Base-by-base conservation (phyloP, 1,140 invertebrate species). In the Colletes gigas region DNA sequence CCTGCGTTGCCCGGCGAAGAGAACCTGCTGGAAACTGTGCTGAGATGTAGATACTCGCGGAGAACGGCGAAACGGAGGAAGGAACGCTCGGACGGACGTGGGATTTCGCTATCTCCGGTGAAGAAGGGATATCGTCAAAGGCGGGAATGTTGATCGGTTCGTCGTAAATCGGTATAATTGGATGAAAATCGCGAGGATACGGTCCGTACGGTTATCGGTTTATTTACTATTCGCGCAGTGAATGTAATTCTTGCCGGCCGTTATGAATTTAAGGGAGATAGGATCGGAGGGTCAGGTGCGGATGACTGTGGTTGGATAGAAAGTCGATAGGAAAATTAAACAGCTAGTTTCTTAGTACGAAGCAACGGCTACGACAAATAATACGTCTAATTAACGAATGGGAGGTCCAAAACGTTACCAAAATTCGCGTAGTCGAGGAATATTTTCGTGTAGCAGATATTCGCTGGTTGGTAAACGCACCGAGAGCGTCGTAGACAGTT, bases 1-100 rank as follows among this genome's bases (percentile, higher is more conserved):
- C 50, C 50, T 50, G 50, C 50, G 50, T 50, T 50, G 50, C 41
- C 57, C 44, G 44, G 4, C 15, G 68, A 63, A 55, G 71, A 41
- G 54, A 79, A 69, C 50, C 55, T 41, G 73, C 41, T 81, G 73
- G 73, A 76, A 77, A 77, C 63, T 74, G 65, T 75, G 72, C 21
- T 21, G 17, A 52, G 70, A 79, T 66, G 77, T 62, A 59, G 54
- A 78, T 59, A 78, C 55, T 15, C 3, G n/a, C 47, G 41, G 12
- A n/a, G 10, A 14, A 52, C 21, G 41, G 50, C 19, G 62, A 65
- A 41, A 52, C n/a, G 39, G 52, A 63, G 76, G 59, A 72, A 60
- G 9, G 67, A 50, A 9, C 17, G 1, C 5, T 39, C 14, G 59
- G 50, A 72, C 39, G 44, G 63, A 76, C 21, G 44, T 30, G 70